Evolutionary conservation across 2,797 vertebrate genomes (phyloP).

Genomic region (Periparus ater): DNA sequence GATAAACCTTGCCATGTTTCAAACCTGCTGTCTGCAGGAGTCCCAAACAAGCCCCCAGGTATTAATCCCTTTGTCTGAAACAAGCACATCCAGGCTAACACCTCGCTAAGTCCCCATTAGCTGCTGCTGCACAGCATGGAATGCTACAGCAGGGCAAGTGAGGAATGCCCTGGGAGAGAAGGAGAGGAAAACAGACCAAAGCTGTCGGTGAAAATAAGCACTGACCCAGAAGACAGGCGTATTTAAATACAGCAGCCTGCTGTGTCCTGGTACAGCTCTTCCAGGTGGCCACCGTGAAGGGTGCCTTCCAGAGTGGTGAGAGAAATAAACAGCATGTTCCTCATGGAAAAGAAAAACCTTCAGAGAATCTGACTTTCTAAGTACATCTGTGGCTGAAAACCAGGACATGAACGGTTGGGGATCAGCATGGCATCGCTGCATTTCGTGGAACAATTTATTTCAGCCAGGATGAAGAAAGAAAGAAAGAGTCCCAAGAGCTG

Average conservation of each 20-base stretch:
- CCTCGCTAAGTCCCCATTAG: neutral
- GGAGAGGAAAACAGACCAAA: neutral
- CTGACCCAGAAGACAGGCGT: neutral
- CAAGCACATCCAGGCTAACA: neutral
- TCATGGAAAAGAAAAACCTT: neutral
- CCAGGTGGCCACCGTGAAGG: neutral
- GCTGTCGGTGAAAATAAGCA: neutral
- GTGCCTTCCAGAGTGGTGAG: neutral
- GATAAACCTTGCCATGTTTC: neutral
- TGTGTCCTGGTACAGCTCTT: neutral
- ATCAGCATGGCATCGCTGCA: rapidly evolving
- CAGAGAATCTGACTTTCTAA: neutral
- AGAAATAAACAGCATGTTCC: neutral
- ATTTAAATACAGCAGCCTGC: neutral
- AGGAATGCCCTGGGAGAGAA: neutral
- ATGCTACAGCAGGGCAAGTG: neutral
- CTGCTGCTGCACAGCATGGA: neutral
- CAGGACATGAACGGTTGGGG: neutral
- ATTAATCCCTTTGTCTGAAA: slow-evolving; percentile 16
- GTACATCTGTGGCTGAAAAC: neutral
- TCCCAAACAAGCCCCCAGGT: neutral
- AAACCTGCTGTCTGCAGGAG: neutral
- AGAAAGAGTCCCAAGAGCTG: neutral
- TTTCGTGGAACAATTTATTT: neutral
- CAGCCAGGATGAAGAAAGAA: neutral